Base-by-base conservation (phyloP, 2,888 invertebrate genomes). In the Megastigmus dorsalis region DNA sequence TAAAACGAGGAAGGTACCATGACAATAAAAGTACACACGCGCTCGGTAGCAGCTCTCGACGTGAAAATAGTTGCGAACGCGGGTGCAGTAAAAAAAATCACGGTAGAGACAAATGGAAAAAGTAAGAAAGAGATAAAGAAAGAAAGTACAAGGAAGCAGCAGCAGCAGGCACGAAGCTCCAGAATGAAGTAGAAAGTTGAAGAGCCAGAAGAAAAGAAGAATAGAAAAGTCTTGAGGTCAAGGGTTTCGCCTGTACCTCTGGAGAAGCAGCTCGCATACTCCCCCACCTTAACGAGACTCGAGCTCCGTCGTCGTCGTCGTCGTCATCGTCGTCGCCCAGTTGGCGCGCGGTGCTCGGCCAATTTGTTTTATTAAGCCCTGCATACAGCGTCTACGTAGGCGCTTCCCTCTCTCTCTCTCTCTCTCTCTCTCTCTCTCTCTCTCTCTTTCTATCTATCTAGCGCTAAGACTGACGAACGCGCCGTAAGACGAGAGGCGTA, bases 341-440 rank as follows among this genome's bases (percentile, higher is more conserved):
- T 30, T 50, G 48, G 48, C 45, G 52, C 54, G 36, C 36, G 50
- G 28, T 59, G 59, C 62, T 26, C 45, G 30, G 60, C 60, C 60
- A 70, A 70, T 71, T 71, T 71, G 65, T 71, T 48, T 71, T 55
- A 57, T 71, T 63, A 71, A 63, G 60, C 20, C 52, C 30, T 4
- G 36, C 28, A n/a, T n/a, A n/a, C n/a, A n/a, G n/a, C n/a, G n/a
- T n/a, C n/a, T n/a, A 26, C 54, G 66, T 66, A 26, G 66, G 66
- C 54, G 66, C n/a, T n/a, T 18, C 9, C 7, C 38, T 13, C 50
- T 10, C 63, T 13, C n/a, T 50, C 36, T 18, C 45, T n/a, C 45
- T 62, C 38, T 57, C 38, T 38, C 38, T 23, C 7, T n/a, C 59
- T 59, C 36, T 36, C 52, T 52, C 28, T 13, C n/a, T 50, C 36